Percentiles rank a stretch among this genome's conserved stretches.
phyloP scores from a whole-genome alignment of 2,113 vertebrate species.

The Ageneiosus marmoratus region DNA sequence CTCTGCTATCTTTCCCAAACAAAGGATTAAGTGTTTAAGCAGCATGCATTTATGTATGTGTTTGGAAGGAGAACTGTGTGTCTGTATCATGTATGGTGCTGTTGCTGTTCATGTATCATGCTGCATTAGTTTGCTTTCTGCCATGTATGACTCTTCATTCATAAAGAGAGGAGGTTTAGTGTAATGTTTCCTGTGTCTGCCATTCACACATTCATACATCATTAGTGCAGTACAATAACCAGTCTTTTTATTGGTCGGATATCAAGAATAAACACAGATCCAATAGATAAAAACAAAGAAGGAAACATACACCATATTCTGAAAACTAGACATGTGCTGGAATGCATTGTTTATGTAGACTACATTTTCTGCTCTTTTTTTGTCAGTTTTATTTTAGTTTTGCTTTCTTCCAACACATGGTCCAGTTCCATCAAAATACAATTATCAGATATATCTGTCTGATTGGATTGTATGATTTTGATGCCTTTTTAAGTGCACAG shows the following conservation, averaged over 20 bases:
- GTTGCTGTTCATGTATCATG: conserved; percentile 29
- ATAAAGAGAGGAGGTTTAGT: neutral
- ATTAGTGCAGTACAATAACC: neutral
- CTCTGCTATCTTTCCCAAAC: neutral
- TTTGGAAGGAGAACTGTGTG: conserved; percentile 30
- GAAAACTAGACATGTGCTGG: neutral
- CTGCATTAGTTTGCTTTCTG: conserved; percentile 36
- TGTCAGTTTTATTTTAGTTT: conserved; percentile 53
- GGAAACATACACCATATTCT: neutral
- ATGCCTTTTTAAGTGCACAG: conserved; percentile 65
- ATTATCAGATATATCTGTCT: conserved; percentile 71
- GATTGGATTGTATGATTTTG: conserved; percentile 84
- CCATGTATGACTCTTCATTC: conserved; percentile 26
- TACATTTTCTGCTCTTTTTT: conserved; percentile 21
- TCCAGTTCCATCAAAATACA: conserved; percentile 66
- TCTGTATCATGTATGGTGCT: conserved; percentile 19
- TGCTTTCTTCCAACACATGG: conserved; percentile 59
- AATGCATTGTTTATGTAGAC: conserved; percentile 30
- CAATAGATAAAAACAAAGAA: neutral
- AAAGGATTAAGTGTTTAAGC: conserved; percentile 18
- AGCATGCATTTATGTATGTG: conserved; percentile 37
- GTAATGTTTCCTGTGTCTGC: neutral
- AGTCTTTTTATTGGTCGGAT: neutral
- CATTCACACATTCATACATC: neutral
- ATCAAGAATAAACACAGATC: neutral